Conservation (phyloP, 2,888 invertebrate species). For the Perizoma flavofasciatum region DNA sequence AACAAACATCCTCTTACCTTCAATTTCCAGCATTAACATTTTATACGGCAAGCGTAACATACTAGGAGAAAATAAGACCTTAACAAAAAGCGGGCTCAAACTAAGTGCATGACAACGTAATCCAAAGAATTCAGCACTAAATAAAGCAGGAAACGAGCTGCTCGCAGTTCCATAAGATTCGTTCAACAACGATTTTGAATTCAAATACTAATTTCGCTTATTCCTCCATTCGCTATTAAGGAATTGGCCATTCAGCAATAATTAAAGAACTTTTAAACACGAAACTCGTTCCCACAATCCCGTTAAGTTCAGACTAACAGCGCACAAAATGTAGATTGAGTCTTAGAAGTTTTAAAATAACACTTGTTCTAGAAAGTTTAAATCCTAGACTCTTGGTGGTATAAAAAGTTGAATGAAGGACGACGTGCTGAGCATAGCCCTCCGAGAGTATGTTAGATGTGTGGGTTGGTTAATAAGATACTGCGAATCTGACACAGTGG, state of each 20-base stretch:
- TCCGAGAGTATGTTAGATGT: neutral
- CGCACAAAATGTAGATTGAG: constrained; percentile 49
- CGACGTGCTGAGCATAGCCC: constrained; percentile 54
- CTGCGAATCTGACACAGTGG: no score
- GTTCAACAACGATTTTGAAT: constrained; percentile 10
- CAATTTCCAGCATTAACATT: no score
- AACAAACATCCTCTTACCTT: no score
- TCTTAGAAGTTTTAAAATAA: constrained; percentile 54
- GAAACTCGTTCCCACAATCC: constrained; percentile 26
- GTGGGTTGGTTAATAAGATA: no score
- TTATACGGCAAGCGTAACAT: no score
- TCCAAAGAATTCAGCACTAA: neutral
- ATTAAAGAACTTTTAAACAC: constrained; percentile 29
- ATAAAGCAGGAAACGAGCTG: constrained; percentile 9
- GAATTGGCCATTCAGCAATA: constrained; percentile 23
- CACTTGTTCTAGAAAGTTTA: constrained; percentile 56
- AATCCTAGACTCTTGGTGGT: constrained; percentile 52
- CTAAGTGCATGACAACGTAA: neutral
- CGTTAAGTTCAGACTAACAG: constrained; percentile 42
- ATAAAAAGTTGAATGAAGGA: constrained; percentile 63
- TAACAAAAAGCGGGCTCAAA: no score
- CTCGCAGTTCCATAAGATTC: constrained; percentile 10
- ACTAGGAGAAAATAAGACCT: no score
- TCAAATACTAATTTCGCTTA: constrained; percentile 17
- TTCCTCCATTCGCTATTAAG: constrained; percentile 4